Evolutionary conservation across 2,113 vertebrate genomes (phyloP), one percentile per base, ranked within the genome.

Genomic region (Lophius piscatorius): DNA sequence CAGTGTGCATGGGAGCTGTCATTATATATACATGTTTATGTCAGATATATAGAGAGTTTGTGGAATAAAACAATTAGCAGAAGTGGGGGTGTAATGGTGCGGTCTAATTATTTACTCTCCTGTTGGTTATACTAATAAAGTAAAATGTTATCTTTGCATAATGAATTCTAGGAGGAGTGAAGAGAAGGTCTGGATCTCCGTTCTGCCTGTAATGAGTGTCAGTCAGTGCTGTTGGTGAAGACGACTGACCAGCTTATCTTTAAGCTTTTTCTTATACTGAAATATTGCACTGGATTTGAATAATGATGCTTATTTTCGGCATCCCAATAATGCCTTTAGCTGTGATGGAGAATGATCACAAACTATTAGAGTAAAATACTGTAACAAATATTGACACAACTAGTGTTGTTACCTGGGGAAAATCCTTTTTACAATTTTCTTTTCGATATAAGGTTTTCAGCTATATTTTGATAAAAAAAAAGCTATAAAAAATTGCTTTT

Each of bases 141-240:
- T 67, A 34, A 81, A 74, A 69, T 77, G 71, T 70, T 77, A 59
- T 60, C 18, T 77, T 75, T 83, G 54, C 70, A 71, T 83, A 75
- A 81, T 81, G 54, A 74, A 65, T 66, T 83, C 66, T 52, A 59
- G 57, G 17, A 58, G 65, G 65, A 71, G 47, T 16, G 90, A 91
- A 35, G 49, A 63, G 62, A 38, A 44, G 66, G 62, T 60, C 48
- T 38, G 55, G 33, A 50, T 31, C 9, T 47, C 66, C 5, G 26
- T 9, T 10, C 29, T 8, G 29, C 29, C 29, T 31, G 29, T 10
- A 10, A 70, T 70, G 59, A 79, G 74, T 42, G 69, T 66, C 78
- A 82, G 64, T 85, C 66, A 71, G 26, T 71, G n/a, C 36, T 16
- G 2, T 17, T 2, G 3, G 36, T 2, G 16, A 36, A 5, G 12